These are phyloP conservation scores for Drosophila subpulchrella DNA, from an alignment of 1,140 invertebrate species.

Conservation along the genomic window DNA sequence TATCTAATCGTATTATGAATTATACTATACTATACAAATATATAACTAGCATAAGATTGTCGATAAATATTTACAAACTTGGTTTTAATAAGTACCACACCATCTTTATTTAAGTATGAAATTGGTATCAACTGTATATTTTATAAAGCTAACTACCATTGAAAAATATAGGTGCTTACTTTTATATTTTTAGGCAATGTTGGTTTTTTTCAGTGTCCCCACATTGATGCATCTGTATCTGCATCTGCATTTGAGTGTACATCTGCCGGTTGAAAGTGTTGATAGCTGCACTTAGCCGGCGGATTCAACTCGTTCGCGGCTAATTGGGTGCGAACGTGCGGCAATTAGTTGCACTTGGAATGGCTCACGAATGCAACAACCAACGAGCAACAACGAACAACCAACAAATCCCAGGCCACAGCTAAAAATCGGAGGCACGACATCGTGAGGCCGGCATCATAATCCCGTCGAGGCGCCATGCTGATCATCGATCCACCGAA, in stretches of 20 bases:
- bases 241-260: conserved; percentile 45
- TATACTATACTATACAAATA: too few relatives aligned
- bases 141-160: too few relatives aligned
- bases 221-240: conserved; percentile 9
- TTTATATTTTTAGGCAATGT: background rate
- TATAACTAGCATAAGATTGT: too few relatives aligned
- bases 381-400: conserved; percentile 7
- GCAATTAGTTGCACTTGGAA: conserved; percentile 79
- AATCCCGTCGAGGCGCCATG: conserved; percentile 69
- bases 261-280: conserved; percentile 57
- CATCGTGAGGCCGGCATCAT: conserved; percentile 67
- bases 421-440: conserved; percentile 20
- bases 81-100: too few relatives aligned
- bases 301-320: conserved; percentile 67
- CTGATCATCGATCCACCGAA: conserved; percentile 51
- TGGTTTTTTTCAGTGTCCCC: background rate
- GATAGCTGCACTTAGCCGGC: conserved; percentile 75
- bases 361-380: conserved; percentile 58
- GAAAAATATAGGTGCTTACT: background rate
- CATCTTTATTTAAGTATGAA: too few relatives aligned
- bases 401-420: conserved; percentile 6
- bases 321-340: conserved; percentile 81
- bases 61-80: too few relatives aligned
- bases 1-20: too few relatives aligned
- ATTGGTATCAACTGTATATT: too few relatives aligned